A percentile compares a stretch with the other conserved stretches of the same genome.
Conservation (phyloP, 2,888 invertebrate genomes). For the Mythimna impura region DNA sequence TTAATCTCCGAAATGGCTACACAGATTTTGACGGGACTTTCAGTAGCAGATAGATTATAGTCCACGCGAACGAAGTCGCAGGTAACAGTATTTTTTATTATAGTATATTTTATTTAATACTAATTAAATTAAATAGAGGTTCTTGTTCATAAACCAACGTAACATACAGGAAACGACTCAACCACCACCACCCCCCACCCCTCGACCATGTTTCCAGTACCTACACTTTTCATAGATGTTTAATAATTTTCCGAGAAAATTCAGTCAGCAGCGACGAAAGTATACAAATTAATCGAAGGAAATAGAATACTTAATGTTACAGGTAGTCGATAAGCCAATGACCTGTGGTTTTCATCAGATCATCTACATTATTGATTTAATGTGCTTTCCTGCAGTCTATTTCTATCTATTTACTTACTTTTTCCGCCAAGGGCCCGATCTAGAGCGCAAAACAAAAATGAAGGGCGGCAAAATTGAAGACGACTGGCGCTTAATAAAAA, state of each 20-base stretch:
- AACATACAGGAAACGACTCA: too few species aligned
- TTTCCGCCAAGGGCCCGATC: neutral
- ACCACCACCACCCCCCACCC: too few species aligned
- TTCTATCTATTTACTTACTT: slow-evolving; percentile 23
- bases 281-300: slow-evolving; percentile 9
- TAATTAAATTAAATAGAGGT: neutral
- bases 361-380: slow-evolving; percentile 13
- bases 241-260: neutral
- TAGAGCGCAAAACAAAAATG: too few species aligned
- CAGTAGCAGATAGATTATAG: too few species aligned
- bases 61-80: too few species aligned
- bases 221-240: neutral
- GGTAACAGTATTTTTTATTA: too few species aligned
- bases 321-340: slow-evolving; percentile 1
- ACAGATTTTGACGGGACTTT: too few species aligned
- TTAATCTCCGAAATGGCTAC: too few species aligned
- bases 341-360: slow-evolving; percentile 1
- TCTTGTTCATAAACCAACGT: neutral
- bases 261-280: neutral
- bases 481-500: too few species aligned
- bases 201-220: neutral
- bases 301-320: slow-evolving; percentile 19
- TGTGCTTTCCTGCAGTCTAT: slow-evolving; percentile 12
- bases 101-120: too few species aligned
- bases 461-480: too few species aligned